Evolutionary conservation across 2,113 vertebrate genomes (phyloP).

Genomic region (Panthera leo): DNA sequence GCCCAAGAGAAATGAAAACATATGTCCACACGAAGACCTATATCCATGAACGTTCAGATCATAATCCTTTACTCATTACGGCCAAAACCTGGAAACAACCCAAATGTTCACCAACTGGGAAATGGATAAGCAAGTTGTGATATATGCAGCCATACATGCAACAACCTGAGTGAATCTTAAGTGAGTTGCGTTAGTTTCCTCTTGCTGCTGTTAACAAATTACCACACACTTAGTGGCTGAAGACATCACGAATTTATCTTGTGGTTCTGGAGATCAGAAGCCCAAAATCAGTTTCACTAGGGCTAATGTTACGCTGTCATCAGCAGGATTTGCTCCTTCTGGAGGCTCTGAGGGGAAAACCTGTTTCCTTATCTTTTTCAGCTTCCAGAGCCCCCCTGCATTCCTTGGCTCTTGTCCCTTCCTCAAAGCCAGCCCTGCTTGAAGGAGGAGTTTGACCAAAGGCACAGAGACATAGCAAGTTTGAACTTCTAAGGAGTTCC

Average conservation of each 20-base stretch:
- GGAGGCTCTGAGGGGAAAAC: neutral
- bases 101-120: neutral
- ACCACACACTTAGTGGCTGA: neutral
- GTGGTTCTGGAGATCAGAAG: neutral
- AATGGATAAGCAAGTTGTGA: neutral
- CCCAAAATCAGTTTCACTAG: neutral
- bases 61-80: neutral
- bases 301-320: neutral
- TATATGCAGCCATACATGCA: neutral
- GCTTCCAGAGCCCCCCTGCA: neutral
- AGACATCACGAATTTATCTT: neutral
- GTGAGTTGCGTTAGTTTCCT: neutral
- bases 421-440: neutral
- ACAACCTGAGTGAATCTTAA: neutral
- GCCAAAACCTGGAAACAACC: neutral
- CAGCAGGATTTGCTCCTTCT: neutral
- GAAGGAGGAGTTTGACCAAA: neutral
- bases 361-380: neutral
- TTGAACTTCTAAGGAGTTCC: neutral
- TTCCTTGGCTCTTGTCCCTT: neutral
- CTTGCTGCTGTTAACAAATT: neutral
- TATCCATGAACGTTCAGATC: neutral
- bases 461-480: neutral
- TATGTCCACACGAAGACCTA: constrained; percentile 26
- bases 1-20: constrained; percentile 44